Conservation (phyloP, 2,113 vertebrate species). For the Hypocryptadius cinnamomeus region DNA sequence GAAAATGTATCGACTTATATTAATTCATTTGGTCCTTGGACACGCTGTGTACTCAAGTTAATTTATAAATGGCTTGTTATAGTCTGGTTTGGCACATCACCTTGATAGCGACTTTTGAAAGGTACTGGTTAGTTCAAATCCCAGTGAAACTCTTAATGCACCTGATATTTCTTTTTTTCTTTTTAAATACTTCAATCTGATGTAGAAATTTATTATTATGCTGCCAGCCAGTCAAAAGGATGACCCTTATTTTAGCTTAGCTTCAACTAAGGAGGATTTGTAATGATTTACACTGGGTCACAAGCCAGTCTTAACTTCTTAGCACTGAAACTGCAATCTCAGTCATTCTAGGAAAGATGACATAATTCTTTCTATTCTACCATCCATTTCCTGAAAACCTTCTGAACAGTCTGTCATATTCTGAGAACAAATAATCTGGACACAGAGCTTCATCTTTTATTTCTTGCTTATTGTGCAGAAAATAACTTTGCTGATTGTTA, state of each 20-base stretch:
- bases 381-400: not conserved
- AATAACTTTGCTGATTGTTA: too few species aligned
- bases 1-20: slow-evolving; percentile 16
- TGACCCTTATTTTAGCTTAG: not conserved
- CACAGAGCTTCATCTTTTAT: not conserved
- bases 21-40: slow-evolving; percentile 19
- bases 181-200: not conserved
- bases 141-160: not conserved
- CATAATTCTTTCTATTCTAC: not conserved
- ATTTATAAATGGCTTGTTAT: slow-evolving; percentile 39
- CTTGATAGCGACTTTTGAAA: slow-evolving; percentile 14
- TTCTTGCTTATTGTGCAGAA: not conserved
- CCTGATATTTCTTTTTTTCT: not conserved
- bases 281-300: not conserved
- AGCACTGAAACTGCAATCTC: not conserved
- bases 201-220: not conserved
- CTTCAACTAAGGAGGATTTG: not conserved
- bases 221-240: not conserved
- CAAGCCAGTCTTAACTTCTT: not conserved
- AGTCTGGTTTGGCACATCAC: not conserved
- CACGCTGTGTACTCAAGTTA: not conserved
- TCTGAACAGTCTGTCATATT: not conserved
- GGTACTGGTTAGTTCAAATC: not conserved
- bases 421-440: not conserved
- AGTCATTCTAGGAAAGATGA: not conserved